These are phyloP conservation scores for Lithosia quadra DNA, from an alignment of 2,888 invertebrate species.

Conservation along the genomic window DNA sequence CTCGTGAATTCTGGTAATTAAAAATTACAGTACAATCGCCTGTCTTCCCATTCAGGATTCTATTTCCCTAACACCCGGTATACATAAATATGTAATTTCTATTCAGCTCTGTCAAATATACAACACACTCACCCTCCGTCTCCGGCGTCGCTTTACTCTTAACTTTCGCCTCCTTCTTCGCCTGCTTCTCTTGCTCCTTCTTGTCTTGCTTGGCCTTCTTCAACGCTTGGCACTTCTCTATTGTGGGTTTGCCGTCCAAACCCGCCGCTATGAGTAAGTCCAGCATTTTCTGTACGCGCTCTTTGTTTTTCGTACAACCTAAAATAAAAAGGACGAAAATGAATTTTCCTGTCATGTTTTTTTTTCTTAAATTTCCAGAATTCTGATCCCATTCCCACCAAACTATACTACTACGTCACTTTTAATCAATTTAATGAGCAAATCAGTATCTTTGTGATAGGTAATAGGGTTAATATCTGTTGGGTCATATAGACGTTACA, in stretches of 20 bases:
- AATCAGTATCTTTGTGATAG: too few species aligned
- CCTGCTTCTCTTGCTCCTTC: constrained; percentile 77
- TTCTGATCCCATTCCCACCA: too few species aligned
- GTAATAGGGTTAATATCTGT: too few species aligned
- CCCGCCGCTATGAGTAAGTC: constrained; percentile 77
- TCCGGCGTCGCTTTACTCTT: constrained; percentile 66
- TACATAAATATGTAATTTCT: too few species aligned
- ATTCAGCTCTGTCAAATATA: background rate
- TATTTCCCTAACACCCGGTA: too few species aligned
- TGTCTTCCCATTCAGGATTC: too few species aligned
- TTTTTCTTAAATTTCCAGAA: background rate
- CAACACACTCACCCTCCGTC: constrained; percentile 58
- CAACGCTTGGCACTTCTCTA: constrained; percentile 79
- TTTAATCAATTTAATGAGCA: too few species aligned
- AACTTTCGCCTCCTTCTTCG: constrained; percentile 77
- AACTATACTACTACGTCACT: too few species aligned
- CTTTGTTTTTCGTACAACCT: constrained; percentile 85
- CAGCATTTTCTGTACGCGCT: constrained; percentile 81
- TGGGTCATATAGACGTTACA: too few species aligned
- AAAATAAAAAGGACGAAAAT: constrained; percentile 17
- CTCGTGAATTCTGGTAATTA: too few species aligned
- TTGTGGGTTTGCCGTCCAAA: constrained; percentile 82
- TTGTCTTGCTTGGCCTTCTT: constrained; percentile 78
- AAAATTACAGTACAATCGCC: too few species aligned
- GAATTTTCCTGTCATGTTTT: background rate